Evolutionary conservation across 2,888 invertebrate genomes (phyloP).

Genomic region (Drosophila quinaria): DNA sequence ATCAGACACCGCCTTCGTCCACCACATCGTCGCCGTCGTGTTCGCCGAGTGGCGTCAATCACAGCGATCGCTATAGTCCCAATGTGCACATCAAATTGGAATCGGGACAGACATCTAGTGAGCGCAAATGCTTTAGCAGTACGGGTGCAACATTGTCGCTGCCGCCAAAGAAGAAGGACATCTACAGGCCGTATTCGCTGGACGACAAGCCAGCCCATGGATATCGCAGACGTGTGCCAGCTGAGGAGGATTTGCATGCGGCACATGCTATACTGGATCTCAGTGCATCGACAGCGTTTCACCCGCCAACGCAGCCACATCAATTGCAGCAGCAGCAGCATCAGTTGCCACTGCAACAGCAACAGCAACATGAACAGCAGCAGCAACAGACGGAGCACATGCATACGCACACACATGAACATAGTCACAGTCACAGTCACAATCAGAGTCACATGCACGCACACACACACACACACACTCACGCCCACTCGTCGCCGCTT

Average conservation of each 20-base stretch:
- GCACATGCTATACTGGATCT: constrained; percentile 96
- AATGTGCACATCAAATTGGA: constrained; percentile 84
- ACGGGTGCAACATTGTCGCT: constrained; percentile 93
- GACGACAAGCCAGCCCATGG: constrained; percentile 88
- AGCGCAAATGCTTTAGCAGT: constrained; percentile 94
- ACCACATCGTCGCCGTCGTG: constrained; percentile 86
- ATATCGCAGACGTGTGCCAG: constrained; percentile 87
- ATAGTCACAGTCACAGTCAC: constrained; percentile 25
- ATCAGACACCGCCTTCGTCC: constrained; percentile 85
- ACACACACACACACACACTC: constrained; percentile 62
- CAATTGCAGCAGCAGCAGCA: constrained; percentile 80
- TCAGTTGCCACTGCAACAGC: constrained; percentile 50
- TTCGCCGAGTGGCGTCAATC: constrained; percentile 65
- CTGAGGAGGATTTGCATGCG: constrained; percentile 94
- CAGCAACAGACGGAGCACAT: constrained; percentile 63
- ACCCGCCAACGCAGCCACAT: constrained; percentile 87
- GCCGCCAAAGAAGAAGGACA: constrained; percentile 96
- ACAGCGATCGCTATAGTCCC: constrained; percentile 83
- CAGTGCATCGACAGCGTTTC: constrained; percentile 93
- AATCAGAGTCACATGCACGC: too few relatives aligned
- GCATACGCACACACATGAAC: constrained; percentile 70
- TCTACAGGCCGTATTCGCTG: constrained; percentile 94
- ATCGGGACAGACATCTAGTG: constrained; percentile 88
- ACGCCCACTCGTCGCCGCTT: constrained; percentile 53
- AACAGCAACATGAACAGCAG: constrained; percentile 84